These are phyloP conservation scores for Cliona cf. orientalis DNA, from an alignment of 37 sponge, comb jelly and placozoan species.

Conservation along the genomic window DNA sequence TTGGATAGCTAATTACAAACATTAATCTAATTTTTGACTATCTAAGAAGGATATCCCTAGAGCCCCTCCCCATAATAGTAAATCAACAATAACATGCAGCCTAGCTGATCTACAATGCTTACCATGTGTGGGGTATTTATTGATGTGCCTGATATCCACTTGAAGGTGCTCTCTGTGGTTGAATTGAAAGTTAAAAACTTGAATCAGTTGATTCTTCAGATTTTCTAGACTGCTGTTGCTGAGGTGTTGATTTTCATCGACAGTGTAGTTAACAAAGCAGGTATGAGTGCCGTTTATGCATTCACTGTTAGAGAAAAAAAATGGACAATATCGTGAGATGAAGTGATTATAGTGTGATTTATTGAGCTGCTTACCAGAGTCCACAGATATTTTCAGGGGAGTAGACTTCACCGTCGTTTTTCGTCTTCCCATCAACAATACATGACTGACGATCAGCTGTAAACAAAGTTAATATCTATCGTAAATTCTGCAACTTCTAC, in stretches of 20 bases:
- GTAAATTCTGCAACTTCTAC: too few relatives aligned
- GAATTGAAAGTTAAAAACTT: constrained; percentile 16
- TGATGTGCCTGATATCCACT: constrained; percentile 24
- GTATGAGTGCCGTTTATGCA: constrained; percentile 25
- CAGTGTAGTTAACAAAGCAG: constrained; percentile 21
- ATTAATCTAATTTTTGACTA: too few relatives aligned
- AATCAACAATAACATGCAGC: too few relatives aligned
- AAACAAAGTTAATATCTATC: background rate
- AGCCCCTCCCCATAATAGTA: too few relatives aligned
- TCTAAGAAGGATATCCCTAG: too few relatives aligned
- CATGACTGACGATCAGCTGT: constrained; percentile 22
- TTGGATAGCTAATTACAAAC: too few relatives aligned
- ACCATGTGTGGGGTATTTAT: constrained; percentile 4
- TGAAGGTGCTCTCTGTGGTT: constrained; percentile 11
- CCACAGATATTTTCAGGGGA: constrained; percentile 4
- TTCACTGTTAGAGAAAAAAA: constrained; percentile 19
- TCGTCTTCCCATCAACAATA: background rate
- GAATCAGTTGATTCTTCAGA: background rate
- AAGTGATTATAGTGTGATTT: background rate
- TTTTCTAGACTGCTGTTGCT: background rate
- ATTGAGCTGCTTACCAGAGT: constrained; percentile 31
- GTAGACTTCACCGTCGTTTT: constrained; percentile 12
- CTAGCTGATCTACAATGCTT: too few relatives aligned
- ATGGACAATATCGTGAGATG: background rate
- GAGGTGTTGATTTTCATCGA: background rate